Base-by-base conservation (phyloP, 1,140 invertebrate species). In the Spodoptera frugiperda region DNA sequence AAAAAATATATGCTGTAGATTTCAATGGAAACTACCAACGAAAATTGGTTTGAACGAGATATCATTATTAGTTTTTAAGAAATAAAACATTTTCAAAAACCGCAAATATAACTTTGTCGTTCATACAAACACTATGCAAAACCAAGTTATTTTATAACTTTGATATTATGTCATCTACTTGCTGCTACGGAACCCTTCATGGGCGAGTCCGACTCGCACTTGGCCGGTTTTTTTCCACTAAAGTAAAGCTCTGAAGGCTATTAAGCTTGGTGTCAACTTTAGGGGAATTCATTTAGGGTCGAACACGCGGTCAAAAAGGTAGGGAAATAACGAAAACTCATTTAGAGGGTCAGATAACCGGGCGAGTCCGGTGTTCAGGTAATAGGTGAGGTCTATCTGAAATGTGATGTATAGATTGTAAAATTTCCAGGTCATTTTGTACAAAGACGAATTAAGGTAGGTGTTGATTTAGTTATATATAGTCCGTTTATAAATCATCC, bases 321-420 rank as follows among this genome's bases (percentile, higher is more conserved):
- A 48, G 53, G 59, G 25, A 73, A 73, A 72, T 72, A 72, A 59
- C 70, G 70, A 73, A 73, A 73, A 73, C 70, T 73, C 70, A 73
- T 73, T 73, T 73, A 59, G 55, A 73, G 70, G 70, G 70, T 73
- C 70, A 59, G 55, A 73, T 73, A 73, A 44, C 30, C 8, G 54
- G 54, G 55, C 39, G 39, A 44, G 30, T 57, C 54, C 39, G 17
- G 33, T 73, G 55, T 73, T 25, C 53, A 73, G 25, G 53, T 59
- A 59, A 44, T n/a, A 57, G 54, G 49, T 17, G n/a, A 53, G 21
- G 21, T 55, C 33, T 65, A 48, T 55, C 30, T 33, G 14, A 9
- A 54, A 71, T 71, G 11, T 39, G n/a, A 71, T 44, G 21, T 33
- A 49, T 70, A 53, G 48, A 70, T 15, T 70, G 67, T 55, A 17